Conservation (phyloP, 2,797 vertebrate species). For the Atherinosoma microstoma region DNA sequence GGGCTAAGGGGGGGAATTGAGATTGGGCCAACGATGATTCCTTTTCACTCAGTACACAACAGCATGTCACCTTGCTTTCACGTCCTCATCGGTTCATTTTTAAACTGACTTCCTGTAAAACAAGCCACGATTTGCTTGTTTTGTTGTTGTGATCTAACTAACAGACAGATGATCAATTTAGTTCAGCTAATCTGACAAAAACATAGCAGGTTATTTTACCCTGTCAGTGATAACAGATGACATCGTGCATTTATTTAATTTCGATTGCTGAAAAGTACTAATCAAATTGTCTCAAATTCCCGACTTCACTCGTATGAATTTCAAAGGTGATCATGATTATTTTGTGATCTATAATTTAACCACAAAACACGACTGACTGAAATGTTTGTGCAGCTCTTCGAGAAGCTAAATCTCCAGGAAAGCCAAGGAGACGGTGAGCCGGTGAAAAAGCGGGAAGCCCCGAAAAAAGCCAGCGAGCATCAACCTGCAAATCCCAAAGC, state of each 20-base stretch:
- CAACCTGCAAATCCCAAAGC: conserved; percentile 21
- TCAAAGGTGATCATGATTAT: neutral
- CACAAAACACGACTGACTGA: neutral
- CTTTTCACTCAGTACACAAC: no score
- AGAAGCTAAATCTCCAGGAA: conserved; percentile 91
- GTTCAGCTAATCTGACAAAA: neutral
- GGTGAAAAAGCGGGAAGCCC: conserved; percentile 61
- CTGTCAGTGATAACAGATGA: no score
- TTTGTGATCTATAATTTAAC: neutral
- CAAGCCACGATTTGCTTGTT: no score
- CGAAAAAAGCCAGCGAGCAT: conserved; percentile 30
- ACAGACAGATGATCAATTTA: no score
- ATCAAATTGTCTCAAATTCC: neutral
- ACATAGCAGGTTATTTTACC: no score
- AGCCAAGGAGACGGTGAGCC: conserved; percentile 69
- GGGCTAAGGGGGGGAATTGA: no score
- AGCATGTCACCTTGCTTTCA: no score
- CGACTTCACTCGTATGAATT: neutral
- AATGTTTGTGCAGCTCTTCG: conserved; percentile 87
- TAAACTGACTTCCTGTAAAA: no score
- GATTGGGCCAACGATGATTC: no score
- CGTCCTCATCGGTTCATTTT: no score
- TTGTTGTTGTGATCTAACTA: no score
- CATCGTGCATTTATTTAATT: no score
- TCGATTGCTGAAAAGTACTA: neutral